Percentiles rank a stretch among this genome's conserved stretches.
Conservation (phyloP, 2,113 vertebrate species). For the Anser brachyrhynchus region DNA sequence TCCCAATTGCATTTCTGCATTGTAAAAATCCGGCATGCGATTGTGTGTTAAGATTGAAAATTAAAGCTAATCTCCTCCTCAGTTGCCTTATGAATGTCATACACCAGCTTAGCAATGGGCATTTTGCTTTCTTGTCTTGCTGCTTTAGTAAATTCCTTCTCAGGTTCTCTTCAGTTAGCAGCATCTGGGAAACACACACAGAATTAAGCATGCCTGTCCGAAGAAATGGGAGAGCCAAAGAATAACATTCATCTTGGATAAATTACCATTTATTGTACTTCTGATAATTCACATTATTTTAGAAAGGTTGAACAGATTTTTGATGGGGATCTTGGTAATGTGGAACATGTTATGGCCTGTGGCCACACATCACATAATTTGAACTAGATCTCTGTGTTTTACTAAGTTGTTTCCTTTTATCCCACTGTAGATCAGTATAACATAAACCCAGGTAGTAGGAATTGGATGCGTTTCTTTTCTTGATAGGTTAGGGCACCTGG, state of each 20-base stretch:
- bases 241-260: neutral
- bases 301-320: neutral
- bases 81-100: neutral
- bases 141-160: neutral
- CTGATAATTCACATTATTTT: neutral
- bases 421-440: neutral
- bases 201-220: neutral
- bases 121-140: slow-evolving; percentile 10
- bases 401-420: neutral
- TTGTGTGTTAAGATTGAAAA: slow-evolving; percentile 11
- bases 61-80: neutral
- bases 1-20: neutral
- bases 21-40: neutral
- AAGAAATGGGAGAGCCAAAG: neutral
- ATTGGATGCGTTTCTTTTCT: neutral
- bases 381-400: slow-evolving; percentile 7
- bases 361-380: neutral
- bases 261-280: neutral
- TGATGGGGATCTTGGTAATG: neutral
- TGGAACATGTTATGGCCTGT: neutral
- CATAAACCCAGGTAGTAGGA: neutral
- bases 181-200: neutral
- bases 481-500: neutral
- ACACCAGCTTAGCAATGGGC: neutral
- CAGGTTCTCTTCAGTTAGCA: neutral